Evolutionary conservation across 2,888 invertebrate genomes (phyloP), one percentile per base, ranked within the genome.

Genomic region (Drosophila mimetica): DNA sequence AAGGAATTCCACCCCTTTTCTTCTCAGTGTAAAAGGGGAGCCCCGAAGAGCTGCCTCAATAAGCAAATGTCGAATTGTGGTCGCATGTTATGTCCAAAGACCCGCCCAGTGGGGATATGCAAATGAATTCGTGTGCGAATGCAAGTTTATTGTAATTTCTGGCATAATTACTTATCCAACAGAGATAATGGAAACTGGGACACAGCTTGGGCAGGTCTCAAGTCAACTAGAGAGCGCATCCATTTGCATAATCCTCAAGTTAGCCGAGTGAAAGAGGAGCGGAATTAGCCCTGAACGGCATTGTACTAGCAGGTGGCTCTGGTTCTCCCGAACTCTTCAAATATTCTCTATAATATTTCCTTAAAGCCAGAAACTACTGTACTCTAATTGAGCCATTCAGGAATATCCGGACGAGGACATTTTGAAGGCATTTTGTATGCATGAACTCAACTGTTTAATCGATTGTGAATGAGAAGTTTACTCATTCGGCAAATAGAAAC

Each of bases 91-190:
- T 53, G 69, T 60, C 69, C 71, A 30, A 51, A 22, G 30, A 37
- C 48, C 44, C 32, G 7, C 36, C 52, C 41, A 41, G 6, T 36
- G 60, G 69, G 58, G 59, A 46, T 70, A 83, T 80, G 77, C 67
- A 75, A 71, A 77, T 72, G 65, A 59, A 36, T 75, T 69, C 57
- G 36, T 58, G 37, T 51, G 71, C 57, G 25, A 70, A 67, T 67
- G 71, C 67, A 46, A 54, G 50, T 63, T 74, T 75, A 80, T 71
- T 75, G 74, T 78, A 71, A 72, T 76, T 74, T 74, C 72, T 74
- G 52, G 76, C 69, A 74, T 84, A 81, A 86, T 80, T 78, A 84
- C 71, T 76, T 84, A 80, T 76, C 66, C 77, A 74, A 60, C 69
- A 59, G 58, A 69, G 69, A 75, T 77, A 83, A 80, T 74, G 53